Evolutionary conservation across 2,797 vertebrate genomes (phyloP).

Genomic region (Phalanger gymnotis): DNA sequence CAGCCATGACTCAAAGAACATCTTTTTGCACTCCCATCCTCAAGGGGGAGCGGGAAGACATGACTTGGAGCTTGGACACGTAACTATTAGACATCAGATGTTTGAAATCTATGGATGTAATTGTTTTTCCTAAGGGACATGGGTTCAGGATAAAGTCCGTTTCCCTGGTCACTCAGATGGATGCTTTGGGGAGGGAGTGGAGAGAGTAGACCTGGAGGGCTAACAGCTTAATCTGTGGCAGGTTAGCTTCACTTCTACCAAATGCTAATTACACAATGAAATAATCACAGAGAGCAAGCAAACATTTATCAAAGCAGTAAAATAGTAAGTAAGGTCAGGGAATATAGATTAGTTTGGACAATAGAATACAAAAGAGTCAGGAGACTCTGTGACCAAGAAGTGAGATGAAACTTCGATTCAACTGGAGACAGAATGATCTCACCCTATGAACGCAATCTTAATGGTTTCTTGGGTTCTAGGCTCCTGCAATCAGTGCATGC

Average conservation of each 20-base stretch:
- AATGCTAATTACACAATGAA: background rate
- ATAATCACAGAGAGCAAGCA: background rate
- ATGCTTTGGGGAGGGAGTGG: background rate
- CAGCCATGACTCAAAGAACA: background rate
- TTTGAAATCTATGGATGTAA: background rate
- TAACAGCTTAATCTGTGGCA: background rate
- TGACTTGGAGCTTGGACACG: background rate
- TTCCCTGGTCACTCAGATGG: background rate
- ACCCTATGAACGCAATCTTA: background rate
- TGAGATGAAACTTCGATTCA: background rate
- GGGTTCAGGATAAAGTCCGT: background rate
- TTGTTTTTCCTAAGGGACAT: background rate
- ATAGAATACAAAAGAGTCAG: background rate
- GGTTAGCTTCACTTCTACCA: background rate
- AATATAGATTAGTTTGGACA: background rate
- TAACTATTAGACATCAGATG: background rate
- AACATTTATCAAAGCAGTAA: background rate
- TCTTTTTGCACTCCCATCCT: background rate
- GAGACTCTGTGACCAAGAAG: background rate
- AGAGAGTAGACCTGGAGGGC: background rate
- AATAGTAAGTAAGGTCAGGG: background rate
- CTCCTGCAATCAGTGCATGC: background rate
- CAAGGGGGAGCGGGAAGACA: background rate
- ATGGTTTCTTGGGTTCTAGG: background rate
- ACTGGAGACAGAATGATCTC: background rate